Evolutionary conservation across 1,140 invertebrate genomes (phyloP).

Genomic region (Centruroides sculpturatus): DNA sequence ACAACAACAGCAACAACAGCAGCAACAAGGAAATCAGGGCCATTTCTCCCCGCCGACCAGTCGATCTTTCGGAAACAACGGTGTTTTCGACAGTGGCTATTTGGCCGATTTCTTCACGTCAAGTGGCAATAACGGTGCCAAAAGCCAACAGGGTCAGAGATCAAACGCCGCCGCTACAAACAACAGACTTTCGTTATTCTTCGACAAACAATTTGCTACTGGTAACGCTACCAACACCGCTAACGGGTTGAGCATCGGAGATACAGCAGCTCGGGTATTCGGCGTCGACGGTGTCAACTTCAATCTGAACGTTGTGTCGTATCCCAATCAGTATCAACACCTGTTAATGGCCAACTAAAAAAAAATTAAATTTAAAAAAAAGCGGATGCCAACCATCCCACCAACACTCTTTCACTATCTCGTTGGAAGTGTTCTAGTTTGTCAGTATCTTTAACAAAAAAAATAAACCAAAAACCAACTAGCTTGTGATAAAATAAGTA

Average conservation of each 20-base stretch:
- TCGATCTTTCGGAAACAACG: neutral
- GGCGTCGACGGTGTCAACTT: slow-evolving; percentile 27
- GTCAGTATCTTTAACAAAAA: too few relatives aligned
- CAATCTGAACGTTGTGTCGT: slow-evolving; percentile 40
- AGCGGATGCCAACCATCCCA: too few relatives aligned
- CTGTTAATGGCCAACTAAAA: slow-evolving; percentile 61
- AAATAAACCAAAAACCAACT: too few relatives aligned
- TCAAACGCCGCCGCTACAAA: neutral
- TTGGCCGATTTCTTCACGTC: neutral
- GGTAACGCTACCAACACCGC: neutral
- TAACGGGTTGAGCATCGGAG: neutral
- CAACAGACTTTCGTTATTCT: neutral
- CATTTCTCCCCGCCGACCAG: neutral
- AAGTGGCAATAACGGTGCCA: neutral
- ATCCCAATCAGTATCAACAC: slow-evolving; percentile 44
- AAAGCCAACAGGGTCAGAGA: neutral
- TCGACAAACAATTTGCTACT: neutral
- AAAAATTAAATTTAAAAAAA: too few relatives aligned
- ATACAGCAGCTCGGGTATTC: neutral
- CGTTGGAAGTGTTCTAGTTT: too few relatives aligned
- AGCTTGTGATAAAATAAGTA: too few relatives aligned
- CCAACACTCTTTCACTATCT: too few relatives aligned
- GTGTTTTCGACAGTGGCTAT: neutral
- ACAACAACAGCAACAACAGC: slow-evolving; percentile 20
- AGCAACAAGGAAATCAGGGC: slow-evolving; percentile 15